Evolutionary conservation across 2,113 vertebrate species (phyloP).

Genomic region (Peromyscus leucopus): DNA sequence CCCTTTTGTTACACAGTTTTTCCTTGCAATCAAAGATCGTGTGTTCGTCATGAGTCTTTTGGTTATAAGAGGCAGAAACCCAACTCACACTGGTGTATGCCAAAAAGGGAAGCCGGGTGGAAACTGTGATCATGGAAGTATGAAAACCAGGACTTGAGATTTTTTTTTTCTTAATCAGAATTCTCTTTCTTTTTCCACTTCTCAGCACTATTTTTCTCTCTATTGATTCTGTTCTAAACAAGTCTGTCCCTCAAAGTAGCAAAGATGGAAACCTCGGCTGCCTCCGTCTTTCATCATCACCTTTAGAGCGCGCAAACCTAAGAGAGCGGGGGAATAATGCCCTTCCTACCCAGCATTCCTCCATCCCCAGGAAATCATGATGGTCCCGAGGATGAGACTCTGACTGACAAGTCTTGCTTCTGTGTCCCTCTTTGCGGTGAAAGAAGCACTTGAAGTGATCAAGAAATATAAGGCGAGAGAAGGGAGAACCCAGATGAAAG

Average conservation of each 20-base stretch:
- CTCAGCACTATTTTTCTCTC: background rate
- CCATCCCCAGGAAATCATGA: background rate
- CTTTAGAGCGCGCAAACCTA: background rate
- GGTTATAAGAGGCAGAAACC: slow-evolving; percentile 41
- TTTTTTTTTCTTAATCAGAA: slow-evolving; percentile 2
- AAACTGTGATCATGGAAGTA: slow-evolving; percentile 4
- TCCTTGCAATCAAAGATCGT: background rate
- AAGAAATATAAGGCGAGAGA: background rate
- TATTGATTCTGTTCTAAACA: background rate
- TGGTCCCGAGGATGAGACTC: background rate
- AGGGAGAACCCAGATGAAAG: background rate
- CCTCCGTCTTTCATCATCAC: background rate
- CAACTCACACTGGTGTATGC: slow-evolving; percentile 19
- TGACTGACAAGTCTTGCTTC: background rate
- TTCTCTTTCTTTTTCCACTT: slow-evolving; percentile 16
- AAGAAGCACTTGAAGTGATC: background rate
- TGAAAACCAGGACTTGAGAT: background rate
- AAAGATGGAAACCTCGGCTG: background rate
- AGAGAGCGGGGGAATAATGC: background rate
- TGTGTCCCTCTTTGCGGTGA: background rate
- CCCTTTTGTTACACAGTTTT: slow-evolving; percentile 29
- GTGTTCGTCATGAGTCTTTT: slow-evolving; percentile 40
- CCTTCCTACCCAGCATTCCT: background rate
- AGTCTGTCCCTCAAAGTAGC: background rate
- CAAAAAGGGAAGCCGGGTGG: background rate